A percentile compares a stretch with the other conserved stretches of the same genome.
These are phyloP conservation scores for Saimiri boliviensis DNA, from an alignment of 2,113 vertebrate species.

Conservation along the genomic window DNA sequence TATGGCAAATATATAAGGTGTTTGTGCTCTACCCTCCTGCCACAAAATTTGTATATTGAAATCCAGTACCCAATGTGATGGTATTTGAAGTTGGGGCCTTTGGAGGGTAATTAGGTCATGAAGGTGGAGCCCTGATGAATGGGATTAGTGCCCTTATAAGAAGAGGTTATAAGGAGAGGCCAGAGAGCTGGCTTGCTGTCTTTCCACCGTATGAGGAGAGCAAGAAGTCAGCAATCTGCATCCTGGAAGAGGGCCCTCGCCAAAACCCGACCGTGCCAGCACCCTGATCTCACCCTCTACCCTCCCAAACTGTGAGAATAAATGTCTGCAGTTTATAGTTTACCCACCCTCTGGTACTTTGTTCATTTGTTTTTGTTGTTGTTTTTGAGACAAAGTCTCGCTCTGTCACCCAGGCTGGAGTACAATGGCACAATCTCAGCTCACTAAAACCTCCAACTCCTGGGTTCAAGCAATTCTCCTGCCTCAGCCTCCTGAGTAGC, in stretches of 20 bases:
- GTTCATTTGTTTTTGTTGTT: too few relatives aligned
- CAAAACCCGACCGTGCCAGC: background rate
- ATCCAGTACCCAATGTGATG: background rate
- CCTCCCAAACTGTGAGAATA: background rate
- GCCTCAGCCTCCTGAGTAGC: too few relatives aligned
- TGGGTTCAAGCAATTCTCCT: too few relatives aligned
- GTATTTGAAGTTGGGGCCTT: background rate
- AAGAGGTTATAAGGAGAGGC: background rate
- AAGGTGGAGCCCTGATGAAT: background rate
- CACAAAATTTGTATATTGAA: background rate
- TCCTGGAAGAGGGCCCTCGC: background rate
- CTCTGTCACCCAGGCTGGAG: too few relatives aligned
- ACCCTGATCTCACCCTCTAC: background rate
- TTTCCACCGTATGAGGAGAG: background rate
- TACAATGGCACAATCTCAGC: too few relatives aligned
- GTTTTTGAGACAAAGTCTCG: too few relatives aligned
- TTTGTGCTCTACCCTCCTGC: too few relatives aligned
- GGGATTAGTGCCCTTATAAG: background rate
- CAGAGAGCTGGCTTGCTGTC: background rate
- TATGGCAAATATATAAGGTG: background rate
- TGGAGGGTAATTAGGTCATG: background rate
- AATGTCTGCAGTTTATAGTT: background rate
- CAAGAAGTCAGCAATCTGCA: background rate
- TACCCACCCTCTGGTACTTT: background rate
- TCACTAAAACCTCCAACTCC: too few relatives aligned